Base-by-base conservation (phyloP, 2,113 vertebrate genomes). In the Montifringilla adamsi region DNA sequence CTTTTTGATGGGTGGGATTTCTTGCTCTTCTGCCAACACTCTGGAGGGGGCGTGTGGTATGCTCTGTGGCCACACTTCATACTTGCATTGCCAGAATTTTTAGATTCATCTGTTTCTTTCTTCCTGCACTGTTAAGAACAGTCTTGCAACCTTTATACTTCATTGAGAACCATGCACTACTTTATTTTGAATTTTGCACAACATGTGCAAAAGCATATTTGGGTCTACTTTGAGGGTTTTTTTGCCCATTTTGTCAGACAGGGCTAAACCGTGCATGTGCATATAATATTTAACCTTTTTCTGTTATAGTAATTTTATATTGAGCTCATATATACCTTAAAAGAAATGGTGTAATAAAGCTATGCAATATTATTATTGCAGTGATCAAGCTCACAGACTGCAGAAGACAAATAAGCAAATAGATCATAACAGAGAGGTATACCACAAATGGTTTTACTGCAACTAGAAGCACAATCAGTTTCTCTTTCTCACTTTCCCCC, bases 281-380 rank as follows among this genome's bases (percentile, higher is more conserved):
- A 24, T 9, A 37, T 13, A 58, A 74, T 53, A 69, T 91, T 58
- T 91, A 83, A 43, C 23, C 10, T 66, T 70, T 94, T 86, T 67
- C 23, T 87, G 35, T 79, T 91, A 30, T 87, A 67, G 53, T 76
- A 87, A 97, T 96, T 96, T 95, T 95, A 85, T 84, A 63, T 90
- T 92, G 60, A 94, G 35, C 13, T 72, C 69, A 78, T 89, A 89
- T 84, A 63, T 89, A 59, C 58, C 75, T 69, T 91, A n/a, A 76
- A 93, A 84, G 4, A 56, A 96, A 77, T 1, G 0, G 0, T 69
- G 9, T 49, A 72, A 95, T 31, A 76, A 79, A 85, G 8, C 7
- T 80, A 35, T 56, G 10, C 59, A 66, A 53, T 84, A 75, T 15
- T 81, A 89, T 75, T 89, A 87, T 50, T 94, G 13, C n/a, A 83